A percentile compares a stretch with the other conserved stretches of the same genome.
Evolutionary conservation across 2,797 vertebrate genomes (phyloP).

Genomic region (Pangasius macronema): DNA sequence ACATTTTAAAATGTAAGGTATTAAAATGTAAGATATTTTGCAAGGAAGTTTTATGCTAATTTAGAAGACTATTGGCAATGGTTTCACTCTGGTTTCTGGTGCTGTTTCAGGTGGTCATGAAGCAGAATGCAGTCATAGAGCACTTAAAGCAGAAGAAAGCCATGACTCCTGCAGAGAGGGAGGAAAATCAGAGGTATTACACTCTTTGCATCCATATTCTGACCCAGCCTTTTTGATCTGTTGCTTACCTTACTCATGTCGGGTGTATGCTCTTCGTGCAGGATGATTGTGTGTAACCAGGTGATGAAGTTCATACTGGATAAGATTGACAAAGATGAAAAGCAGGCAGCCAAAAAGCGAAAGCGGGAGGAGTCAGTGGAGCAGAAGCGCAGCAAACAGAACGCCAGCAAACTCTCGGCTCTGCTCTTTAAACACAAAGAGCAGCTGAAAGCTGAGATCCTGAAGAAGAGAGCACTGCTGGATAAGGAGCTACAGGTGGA

Average conservation of each 20-base stretch:
- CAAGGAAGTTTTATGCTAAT: neutral
- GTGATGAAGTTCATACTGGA: constrained; percentile 99
- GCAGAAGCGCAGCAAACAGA: constrained; percentile 95
- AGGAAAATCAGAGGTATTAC: constrained; percentile 91
- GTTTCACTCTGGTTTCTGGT: constrained; percentile 9
- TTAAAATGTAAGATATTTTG: neutral
- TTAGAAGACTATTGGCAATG: neutral
- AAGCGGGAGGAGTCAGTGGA: constrained; percentile 96
- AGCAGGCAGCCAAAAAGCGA: constrained; percentile 94
- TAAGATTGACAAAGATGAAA: constrained; percentile 99
- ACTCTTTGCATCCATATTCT: constrained; percentile 30
- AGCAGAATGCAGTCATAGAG: constrained; percentile 90
- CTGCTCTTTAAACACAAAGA: constrained; percentile 98
- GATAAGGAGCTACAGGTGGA: constrained; percentile 97
- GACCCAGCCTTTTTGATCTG: neutral
- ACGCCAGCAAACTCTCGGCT: constrained; percentile 91
- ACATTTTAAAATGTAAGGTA: too few relatives aligned
- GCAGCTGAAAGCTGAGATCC: constrained; percentile 93
- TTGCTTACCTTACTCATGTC: neutral
- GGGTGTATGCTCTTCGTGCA: constrained; percentile 62
- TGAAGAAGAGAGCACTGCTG: constrained; percentile 94
- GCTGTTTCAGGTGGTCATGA: constrained; percentile 81
- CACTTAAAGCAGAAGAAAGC: constrained; percentile 94
- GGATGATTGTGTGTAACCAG: constrained; percentile 99
- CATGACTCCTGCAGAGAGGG: constrained; percentile 88